These are phyloP conservation scores for Dolichoris vasculosae DNA, from an alignment of 1,140 invertebrate species.

Conservation along the genomic window DNA sequence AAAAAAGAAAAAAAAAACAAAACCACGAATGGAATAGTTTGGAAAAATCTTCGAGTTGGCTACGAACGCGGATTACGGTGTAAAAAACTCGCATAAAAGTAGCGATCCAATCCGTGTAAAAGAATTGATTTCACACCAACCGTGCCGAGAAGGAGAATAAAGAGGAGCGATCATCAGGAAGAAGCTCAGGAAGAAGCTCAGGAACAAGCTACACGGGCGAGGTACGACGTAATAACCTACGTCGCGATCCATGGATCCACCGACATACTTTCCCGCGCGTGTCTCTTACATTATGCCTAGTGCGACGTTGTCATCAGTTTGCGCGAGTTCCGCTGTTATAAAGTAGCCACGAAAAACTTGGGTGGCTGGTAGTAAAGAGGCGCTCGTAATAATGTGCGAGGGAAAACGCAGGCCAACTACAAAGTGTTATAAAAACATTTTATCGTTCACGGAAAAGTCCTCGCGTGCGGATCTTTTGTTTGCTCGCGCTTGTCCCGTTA, in stretches of 20 bases:
- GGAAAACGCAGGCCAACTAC: constrained; percentile 51
- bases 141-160: no score
- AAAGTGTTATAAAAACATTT: constrained; percentile 70
- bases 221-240: not conserved
- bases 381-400: constrained; percentile 60
- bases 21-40: no score
- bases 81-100: not conserved
- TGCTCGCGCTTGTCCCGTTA: constrained; percentile 3
- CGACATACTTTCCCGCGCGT: constrained; percentile 36
- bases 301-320: not conserved
- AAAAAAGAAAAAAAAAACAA: no score
- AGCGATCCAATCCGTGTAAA: not conserved
- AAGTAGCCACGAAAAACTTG: constrained; percentile 62
- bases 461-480: constrained; percentile 49
- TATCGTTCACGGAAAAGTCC: constrained; percentile 65
- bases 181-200: no score
- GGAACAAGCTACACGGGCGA: not conserved
- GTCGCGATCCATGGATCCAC: not conserved
- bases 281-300: not conserved
- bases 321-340: constrained; percentile 49
- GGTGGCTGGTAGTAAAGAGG: constrained; percentile 61
- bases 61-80: not conserved
- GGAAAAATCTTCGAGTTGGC: not conserved
- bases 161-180: not conserved
- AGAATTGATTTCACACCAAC: constrained; percentile 20